Evolutionary conservation across 2,113 vertebrate species (phyloP).

Genomic region (Mystacornis crossleyi): DNA sequence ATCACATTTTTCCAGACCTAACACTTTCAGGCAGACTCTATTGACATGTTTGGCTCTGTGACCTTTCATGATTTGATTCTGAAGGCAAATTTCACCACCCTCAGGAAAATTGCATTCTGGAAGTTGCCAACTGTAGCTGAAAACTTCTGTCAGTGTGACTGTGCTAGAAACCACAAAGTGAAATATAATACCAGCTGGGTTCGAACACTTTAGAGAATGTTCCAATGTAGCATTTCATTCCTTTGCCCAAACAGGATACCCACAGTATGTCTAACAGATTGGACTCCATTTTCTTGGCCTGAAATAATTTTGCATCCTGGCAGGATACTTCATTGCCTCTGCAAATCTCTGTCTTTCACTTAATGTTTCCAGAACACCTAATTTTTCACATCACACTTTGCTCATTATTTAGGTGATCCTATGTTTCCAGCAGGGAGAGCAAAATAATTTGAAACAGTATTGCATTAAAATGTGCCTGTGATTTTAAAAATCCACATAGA

Average conservation of each 20-base stretch:
- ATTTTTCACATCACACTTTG: neutral
- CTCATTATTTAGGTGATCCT: neutral
- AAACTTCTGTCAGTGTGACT: neutral
- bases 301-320: neutral
- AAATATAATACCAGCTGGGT: slow-evolving; percentile 6
- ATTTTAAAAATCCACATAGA: neutral
- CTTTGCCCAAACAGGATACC: slow-evolving; percentile 8
- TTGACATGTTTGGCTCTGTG: neutral
- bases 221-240: neutral
- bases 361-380: neutral
- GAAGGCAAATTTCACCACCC: neutral
- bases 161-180: slow-evolving; percentile 12
- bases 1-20: neutral
- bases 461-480: neutral
- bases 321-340: slow-evolving; percentile 16
- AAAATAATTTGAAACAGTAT: neutral
- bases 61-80: neutral
- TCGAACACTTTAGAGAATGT: neutral
- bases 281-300: neutral
- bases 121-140: neutral
- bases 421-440: neutral
- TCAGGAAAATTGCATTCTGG: neutral
- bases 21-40: neutral
- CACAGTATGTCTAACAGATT: slow-evolving; percentile 10
- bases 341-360: slow-evolving; percentile 19